Evolutionary conservation across 2,113 vertebrate species (phyloP).

Genomic region (Vicugna pacos): DNA sequence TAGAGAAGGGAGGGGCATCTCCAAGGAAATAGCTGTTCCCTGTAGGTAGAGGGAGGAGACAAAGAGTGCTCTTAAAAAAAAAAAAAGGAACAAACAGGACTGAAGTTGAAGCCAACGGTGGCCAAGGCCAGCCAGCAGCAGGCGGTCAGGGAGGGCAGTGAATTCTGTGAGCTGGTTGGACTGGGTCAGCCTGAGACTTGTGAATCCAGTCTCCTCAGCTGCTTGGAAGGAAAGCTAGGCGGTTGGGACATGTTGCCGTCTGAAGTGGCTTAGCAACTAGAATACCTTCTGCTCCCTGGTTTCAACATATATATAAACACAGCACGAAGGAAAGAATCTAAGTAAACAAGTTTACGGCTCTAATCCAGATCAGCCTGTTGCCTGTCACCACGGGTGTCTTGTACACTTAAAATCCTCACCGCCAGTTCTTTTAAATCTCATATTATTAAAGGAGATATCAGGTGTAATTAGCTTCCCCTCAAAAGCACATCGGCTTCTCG

Average conservation of each 20-base stretch:
- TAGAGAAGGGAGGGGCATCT: background rate
- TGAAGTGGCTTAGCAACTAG: constrained; percentile 55
- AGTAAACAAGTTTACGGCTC: background rate
- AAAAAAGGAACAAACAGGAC: background rate
- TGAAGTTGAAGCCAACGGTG: too few species aligned
- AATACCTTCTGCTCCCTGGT: background rate
- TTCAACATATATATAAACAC: constrained; percentile 48
- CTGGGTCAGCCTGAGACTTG: background rate
- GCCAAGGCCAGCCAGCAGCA: background rate
- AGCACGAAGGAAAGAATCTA: background rate
- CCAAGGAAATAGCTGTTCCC: background rate
- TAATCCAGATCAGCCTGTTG: background rate
- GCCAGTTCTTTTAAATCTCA: constrained; percentile 22
- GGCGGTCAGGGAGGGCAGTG: background rate
- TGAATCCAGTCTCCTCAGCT: constrained; percentile 21
- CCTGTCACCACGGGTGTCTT: background rate
- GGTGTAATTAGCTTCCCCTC: constrained; percentile 28
- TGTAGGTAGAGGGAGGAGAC: background rate
- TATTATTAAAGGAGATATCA: constrained; percentile 59
- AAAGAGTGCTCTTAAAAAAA: background rate
- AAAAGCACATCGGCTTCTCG: background rate
- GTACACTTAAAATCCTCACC: background rate
- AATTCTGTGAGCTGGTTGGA: background rate
- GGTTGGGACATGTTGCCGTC: constrained; percentile 38
- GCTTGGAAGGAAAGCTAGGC: constrained; percentile 48